Evolutionary conservation across 1,140 invertebrate genomes (phyloP), one percentile per base, ranked within the genome.

Genomic region (Nilaparvata lugens): DNA sequence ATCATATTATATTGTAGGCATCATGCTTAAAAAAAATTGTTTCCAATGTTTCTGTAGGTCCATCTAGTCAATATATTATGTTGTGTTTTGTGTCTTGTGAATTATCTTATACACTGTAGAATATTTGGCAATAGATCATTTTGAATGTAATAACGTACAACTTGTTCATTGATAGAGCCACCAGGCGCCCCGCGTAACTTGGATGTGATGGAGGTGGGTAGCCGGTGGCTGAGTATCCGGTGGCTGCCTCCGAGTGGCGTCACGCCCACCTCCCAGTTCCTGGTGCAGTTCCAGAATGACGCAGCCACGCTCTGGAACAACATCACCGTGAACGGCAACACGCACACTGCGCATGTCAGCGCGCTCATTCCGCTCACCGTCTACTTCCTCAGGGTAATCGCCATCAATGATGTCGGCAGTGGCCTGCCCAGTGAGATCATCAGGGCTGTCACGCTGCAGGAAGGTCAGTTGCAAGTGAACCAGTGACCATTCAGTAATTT

Each of bases 361-460:
- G 75, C 75, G 40, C 74, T 94, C 11, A 81, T 83, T 64, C 90
- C 91, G 0, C 84, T 89, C 4, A 88, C 87, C 1, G 82, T 81
- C 2, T 95, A 94, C 68, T 82, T 85, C 66, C 82, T 94, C 56
- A 78, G 91, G 18, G 81, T 94, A 60, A 81, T 87, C 56, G 90
- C 91, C 23, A 82, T 89, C 63, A 93, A 93, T 71, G 82, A 86
- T 62, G 86, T 93, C 55, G 91, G 91, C 62, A 76, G 81, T 11
- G 90, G 91, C 61, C 73, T 81, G 18, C 86, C 85, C 31, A 91
- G 89, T 16, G 81, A 86, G 51, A 77, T 83, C 0, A 81, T 89
- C 5, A 81, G 84, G n/a, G 83, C 88, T 3, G 85, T 84, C 67
- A 93, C 91, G 7, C 83, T 88, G 66, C 91, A 94, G 77, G 91